These are phyloP conservation scores for Ryuthela nishihirai DNA, from an alignment of 2,888 invertebrate species.

Conservation along the genomic window DNA sequence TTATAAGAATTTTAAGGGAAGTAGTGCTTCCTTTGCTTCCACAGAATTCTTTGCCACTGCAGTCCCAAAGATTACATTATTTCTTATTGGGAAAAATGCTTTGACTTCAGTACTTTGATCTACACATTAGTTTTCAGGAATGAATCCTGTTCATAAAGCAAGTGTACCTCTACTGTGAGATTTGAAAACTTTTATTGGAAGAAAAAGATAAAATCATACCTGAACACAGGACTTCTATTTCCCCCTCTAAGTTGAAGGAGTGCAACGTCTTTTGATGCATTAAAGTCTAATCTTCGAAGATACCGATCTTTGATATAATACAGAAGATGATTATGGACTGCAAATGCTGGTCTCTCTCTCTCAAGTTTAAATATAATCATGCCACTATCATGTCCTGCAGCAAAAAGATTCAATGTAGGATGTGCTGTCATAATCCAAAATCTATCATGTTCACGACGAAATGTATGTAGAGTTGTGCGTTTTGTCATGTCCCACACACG, in stretches of 20 bases:
- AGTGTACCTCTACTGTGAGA: too few relatives aligned
- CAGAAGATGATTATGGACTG: constrained; percentile 84
- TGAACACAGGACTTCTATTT: constrained; percentile 67
- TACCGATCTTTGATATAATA: constrained; percentile 95
- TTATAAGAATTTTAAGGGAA: too few relatives aligned
- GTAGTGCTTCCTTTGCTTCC: too few relatives aligned
- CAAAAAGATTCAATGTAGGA: constrained; percentile 92
- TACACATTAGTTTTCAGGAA: too few relatives aligned
- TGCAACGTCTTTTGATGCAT: constrained; percentile 83
- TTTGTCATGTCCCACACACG: constrained; percentile 99
- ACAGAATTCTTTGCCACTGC: too few relatives aligned
- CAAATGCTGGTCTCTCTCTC: constrained; percentile 92
- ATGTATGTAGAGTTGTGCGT: constrained; percentile 83
- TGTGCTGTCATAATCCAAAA: constrained; percentile 97
- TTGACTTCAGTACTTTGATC: too few relatives aligned
- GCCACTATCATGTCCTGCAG: constrained; percentile 98
- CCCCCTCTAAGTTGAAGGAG: constrained; percentile 86
- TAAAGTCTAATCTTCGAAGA: constrained; percentile 87
- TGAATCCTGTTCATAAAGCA: too few relatives aligned
- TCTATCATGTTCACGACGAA: constrained; percentile 89
- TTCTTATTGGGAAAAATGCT: too few relatives aligned
- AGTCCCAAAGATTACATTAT: too few relatives aligned
- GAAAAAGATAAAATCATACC: constrained; percentile 48
- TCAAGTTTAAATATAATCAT: constrained; percentile 91
- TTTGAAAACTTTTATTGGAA: too few relatives aligned